Base-by-base conservation (phyloP, 2,888 invertebrate genomes). In the Bursaphelenchus okinawaensis region DNA sequence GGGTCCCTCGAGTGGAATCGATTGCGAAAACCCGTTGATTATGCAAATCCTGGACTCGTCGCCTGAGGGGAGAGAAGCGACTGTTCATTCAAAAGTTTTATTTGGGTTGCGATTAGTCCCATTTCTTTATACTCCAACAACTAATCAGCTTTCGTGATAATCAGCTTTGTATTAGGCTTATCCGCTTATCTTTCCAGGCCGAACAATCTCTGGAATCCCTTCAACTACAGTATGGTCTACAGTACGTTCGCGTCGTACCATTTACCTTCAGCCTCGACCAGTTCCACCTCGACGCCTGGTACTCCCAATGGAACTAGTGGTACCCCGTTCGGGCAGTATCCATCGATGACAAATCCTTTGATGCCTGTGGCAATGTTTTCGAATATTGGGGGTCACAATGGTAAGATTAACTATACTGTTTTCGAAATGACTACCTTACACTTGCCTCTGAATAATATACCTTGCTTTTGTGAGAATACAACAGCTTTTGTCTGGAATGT, bases 281-380 rank as follows among this genome's bases (percentile, higher is more conserved):
- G 24, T 40, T 52, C 60, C 22, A 24, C 19, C n/a, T 22, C 51
- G 16, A 59, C 51, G 12, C 52, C 52, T 20, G 57, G 50, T 20
- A 52, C 60, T 20, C 20, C 60, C 7, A 50, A 12, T 22, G 27
- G 51, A 9, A 8, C 7, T 7, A 20, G 8, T n/a, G 19, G 9
- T 1, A 57, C 23, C 55, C 4, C 20, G 51, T 59, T 59, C 51
- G 52, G 60, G 4, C 23, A 23, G 12, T 59, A 54, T 27, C 29
- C 31, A 50, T 19, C 57, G 27, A 22, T 56, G 31, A 2, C 57
- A 2, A 26, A 23, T 24, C 4, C 50, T 9, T 22, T 59, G 19
- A 59, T 59, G 60, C 60, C 60, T 16, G 26, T 59, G 29, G 60
- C 60, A n/a, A 59, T 59, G 60, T 28, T 59, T 29, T 55, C 60